Percentiles rank a stretch among this genome's conserved stretches.
These are phyloP conservation scores for Athetis lepigone DNA, from an alignment of 2,888 invertebrate genomes.

Conservation along the genomic window DNA sequence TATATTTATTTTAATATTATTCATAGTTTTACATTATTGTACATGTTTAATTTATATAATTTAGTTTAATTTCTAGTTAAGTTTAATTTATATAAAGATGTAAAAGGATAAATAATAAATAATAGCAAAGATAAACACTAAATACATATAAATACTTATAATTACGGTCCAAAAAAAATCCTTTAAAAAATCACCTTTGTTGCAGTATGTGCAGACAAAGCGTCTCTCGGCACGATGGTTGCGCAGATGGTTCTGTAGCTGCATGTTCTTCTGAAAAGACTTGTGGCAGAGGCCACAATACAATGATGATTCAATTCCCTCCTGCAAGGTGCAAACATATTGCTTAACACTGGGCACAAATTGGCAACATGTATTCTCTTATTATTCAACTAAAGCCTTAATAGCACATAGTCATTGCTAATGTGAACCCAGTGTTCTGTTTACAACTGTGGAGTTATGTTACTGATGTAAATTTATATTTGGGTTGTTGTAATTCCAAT, in stretches of 20 bases:
- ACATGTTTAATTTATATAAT: too few species aligned
- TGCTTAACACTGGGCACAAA: conserved; percentile 20
- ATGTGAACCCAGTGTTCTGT: conserved; percentile 22
- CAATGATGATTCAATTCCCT: conserved; percentile 74
- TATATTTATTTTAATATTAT: too few species aligned
- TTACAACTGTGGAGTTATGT: background rate
- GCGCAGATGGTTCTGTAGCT: conserved; percentile 87
- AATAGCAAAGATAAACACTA: too few species aligned
- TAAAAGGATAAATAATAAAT: too few species aligned
- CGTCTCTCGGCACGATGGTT: conserved; percentile 89
- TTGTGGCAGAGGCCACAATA: conserved; percentile 87
- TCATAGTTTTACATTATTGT: too few species aligned
- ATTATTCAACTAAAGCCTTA: background rate
- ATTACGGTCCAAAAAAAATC: background rate
- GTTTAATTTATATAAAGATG: too few species aligned
- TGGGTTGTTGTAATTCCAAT: background rate
- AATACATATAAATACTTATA: too few species aligned
- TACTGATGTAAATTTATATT: background rate
- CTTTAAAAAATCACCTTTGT: conserved; percentile 79
- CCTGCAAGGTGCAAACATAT: conserved; percentile 70
- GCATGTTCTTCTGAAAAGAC: conserved; percentile 85
- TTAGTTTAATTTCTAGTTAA: too few species aligned
- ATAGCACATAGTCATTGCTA: background rate
- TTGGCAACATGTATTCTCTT: background rate
- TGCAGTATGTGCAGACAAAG: conserved; percentile 88